Evolutionary conservation across 2,888 invertebrate genomes (phyloP), one percentile per base, ranked within the genome.

Genomic region (Dichetophora obliterata): DNA sequence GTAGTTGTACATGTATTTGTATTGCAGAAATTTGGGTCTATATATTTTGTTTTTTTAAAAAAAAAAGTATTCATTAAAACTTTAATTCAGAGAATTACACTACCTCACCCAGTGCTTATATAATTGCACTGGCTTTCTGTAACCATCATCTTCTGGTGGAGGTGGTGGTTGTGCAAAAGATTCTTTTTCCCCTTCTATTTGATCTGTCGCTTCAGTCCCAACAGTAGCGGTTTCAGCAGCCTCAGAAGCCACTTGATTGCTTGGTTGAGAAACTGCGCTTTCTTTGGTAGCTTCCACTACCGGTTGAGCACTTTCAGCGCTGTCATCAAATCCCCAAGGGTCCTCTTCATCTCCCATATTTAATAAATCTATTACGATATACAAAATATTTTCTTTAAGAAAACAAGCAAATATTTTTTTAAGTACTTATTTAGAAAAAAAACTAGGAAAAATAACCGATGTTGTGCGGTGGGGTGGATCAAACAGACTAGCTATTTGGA

Each of bases 1-100:
- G 90, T 96, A 96, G 88, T 95, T 93, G 90, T 94, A 94, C 88
- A 95, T 91, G 88, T 95, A 96, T 86, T 91, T 92, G 91, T 96
- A 96, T 86, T 95, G 94, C 61, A 95, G 92, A 90, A 94, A 93
- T 87, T 93, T 93, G 24, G 96, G 96, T 88, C 94, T 94, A 90
- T 24, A 90, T 88, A 75, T 54, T 19, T 48, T 22, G n/a, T 3
- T 22, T 9, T 63, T 16, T n/a, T n/a, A n/a, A n/a, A n/a, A n/a
- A n/a, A n/a, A 72, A 59, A 65, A 43, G 11, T 6, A 76, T 37
- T 48, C 1, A 65, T 2, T 34, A 27, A 57, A 14, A 11, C 19
- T 19, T 27, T 9, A 16, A 27, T 57, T 70, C n/a, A n/a, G 14
- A 19, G 4, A 5, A 34, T 34, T n/a, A 31, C 34, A 59, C 86